phyloP scores from a whole-genome alignment of 2,888 invertebrate genomes.

The Lottia scabra region DNA sequence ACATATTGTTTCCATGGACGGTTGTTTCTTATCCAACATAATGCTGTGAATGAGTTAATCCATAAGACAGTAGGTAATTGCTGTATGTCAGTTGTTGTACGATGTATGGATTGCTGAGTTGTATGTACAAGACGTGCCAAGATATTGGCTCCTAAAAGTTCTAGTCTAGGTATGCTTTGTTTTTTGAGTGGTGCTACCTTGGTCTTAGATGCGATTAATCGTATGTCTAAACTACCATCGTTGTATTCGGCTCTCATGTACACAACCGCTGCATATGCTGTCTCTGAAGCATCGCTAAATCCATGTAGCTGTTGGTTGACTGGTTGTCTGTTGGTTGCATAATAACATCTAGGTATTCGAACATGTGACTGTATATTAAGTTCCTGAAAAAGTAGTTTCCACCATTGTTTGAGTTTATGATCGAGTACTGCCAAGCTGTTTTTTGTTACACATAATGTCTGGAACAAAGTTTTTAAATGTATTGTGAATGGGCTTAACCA shows the following conservation, averaged over 20 bases:
- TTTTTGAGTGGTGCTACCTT: neutral
- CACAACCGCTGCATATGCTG: neutral
- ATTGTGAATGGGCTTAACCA: neutral
- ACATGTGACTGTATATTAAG: neutral
- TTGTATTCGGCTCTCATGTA: neutral
- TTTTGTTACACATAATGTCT: neutral
- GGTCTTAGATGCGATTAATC: neutral
- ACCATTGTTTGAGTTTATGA: neutral
- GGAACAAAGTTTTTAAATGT: neutral
- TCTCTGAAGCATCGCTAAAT: neutral
- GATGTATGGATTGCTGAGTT: neutral
- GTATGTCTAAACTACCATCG: neutral
- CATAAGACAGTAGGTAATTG: too few relatives aligned
- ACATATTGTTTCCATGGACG: too few relatives aligned
- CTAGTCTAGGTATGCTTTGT: neutral
- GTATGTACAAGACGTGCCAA: neutral
- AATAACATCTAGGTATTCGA: neutral
- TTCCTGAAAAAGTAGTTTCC: neutral
- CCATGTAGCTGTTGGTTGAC: neutral
- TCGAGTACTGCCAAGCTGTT: neutral
- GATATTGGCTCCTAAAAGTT: neutral
- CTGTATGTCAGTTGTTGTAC: neutral
- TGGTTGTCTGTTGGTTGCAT: neutral
- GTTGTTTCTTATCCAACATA: neutral
- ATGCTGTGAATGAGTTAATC: neutral